Conservation (phyloP, 2,888 invertebrate species). For the Drosophila fulvimacula region DNA sequence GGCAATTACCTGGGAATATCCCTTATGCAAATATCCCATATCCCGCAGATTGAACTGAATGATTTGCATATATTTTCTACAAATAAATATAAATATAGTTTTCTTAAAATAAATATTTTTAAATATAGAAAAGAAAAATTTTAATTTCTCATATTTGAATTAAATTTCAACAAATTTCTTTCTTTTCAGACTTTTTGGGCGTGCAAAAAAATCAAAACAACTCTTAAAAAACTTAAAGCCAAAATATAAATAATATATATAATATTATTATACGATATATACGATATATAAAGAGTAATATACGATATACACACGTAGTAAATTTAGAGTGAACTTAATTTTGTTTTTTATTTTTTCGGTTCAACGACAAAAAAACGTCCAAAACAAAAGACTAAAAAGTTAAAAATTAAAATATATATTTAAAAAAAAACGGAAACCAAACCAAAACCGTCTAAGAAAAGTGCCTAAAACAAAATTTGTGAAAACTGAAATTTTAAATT, state of each 20-base stretch:
- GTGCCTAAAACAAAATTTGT: slow-evolving; percentile 65
- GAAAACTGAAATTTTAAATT: slow-evolving; percentile 23
- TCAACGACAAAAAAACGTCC: slow-evolving; percentile 37
- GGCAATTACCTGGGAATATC: not conserved
- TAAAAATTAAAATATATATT: not conserved
- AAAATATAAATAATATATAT: slow-evolving; percentile 40
- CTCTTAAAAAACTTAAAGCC: slow-evolving; percentile 48
- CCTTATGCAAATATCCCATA: not conserved
- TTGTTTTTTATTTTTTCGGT: slow-evolving; percentile 29
- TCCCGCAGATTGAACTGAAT: not conserved
- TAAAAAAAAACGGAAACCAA: slow-evolving; percentile 57
- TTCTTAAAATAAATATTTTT: not conserved
- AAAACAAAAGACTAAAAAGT: slow-evolving; percentile 41
- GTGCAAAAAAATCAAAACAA: slow-evolving; percentile 30
- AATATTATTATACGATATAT: slow-evolving; percentile 13
- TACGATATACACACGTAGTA: slow-evolving; percentile 35
- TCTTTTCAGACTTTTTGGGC: slow-evolving; percentile 5
- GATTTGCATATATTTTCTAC: not conserved
- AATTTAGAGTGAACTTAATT: slow-evolving; percentile 39
- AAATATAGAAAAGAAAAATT: not conserved
- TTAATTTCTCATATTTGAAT: not conserved
- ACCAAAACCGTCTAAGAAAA: slow-evolving; percentile 75
- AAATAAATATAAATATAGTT: not conserved
- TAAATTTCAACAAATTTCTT: not conserved
- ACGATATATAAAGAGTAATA: slow-evolving; percentile 27